Evolutionary conservation across 2,888 invertebrate genomes (phyloP), one percentile per base, ranked within the genome.

Genomic region (Ametastegia equiseti): DNA sequence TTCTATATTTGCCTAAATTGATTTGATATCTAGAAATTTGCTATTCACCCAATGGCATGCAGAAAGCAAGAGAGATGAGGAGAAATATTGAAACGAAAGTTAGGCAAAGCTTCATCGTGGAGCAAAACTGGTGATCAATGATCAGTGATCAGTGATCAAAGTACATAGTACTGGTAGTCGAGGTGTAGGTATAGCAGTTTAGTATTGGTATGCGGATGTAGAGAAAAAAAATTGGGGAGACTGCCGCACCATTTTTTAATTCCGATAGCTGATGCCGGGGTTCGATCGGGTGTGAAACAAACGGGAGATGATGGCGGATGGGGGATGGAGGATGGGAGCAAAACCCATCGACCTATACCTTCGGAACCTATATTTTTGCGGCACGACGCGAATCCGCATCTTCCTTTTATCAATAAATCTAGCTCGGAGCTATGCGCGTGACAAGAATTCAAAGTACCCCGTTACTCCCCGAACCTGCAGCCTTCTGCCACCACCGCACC

Each of bases 371-470:
- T 47, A 42, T 47, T 71, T 71, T 67, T 19, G 39, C 67, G 23
- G 36, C 71, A 7, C 45, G 33, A n/a, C 33, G 78, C 60, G 78
- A 78, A 60, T 42, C 60, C 78, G 63, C 78, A 42, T 78, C 78
- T 42, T 42, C 54, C 60, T 63, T 78, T 78, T 78, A 78, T 78
- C 78, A 78, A 78, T 78, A 78, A 78, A 78, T 78, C 78, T 78
- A 78, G 42, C 78, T 63, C 45, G 36, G 13, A 45, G 78, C 42
- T 39, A 63, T 78, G 78, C 78, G 60, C 78, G 78, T 78, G 78
- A 78, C 78, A 42, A 63, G 78, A 78, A 78, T 78, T 60, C 78
- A 78, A 63, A 78, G 60, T 15, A 30, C 27, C 33, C 6, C 15
- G 33, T 19, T 23, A 5, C 27, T 23, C 45, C 45, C 11, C n/a